Percentiles rank a stretch among this genome's conserved stretches.
Evolutionary conservation across 2,113 vertebrate genomes (phyloP).

Genomic region (Pungitius pungitius): DNA sequence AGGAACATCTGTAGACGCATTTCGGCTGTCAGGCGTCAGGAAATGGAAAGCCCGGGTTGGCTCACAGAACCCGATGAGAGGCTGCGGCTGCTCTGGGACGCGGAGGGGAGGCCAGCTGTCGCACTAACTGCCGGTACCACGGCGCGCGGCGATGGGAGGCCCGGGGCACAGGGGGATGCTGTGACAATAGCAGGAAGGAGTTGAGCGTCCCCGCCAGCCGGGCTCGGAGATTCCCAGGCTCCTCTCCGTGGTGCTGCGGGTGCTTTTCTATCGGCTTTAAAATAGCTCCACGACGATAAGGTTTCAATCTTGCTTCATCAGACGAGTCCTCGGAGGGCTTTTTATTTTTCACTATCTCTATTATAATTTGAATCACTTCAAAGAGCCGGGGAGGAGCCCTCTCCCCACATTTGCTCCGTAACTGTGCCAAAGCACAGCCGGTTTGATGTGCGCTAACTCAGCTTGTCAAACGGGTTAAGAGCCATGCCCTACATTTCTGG

Average conservation of each 20-base stretch:
- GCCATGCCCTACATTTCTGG: conserved; percentile 61
- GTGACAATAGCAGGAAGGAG: conserved; percentile 61
- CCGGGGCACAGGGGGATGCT: conserved; percentile 46
- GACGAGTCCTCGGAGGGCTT: not conserved
- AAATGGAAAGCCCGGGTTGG: conserved; percentile 74
- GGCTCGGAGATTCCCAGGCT: conserved; percentile 39
- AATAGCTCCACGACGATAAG: conserved; percentile 55
- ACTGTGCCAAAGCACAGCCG: conserved; percentile 37
- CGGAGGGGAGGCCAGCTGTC: conserved; percentile 75
- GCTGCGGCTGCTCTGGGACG: conserved; percentile 53
- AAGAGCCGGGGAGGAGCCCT: conserved; percentile 46
- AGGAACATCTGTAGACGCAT: conserved; percentile 69
- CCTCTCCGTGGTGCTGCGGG: conserved; percentile 27
- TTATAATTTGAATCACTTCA: conserved; percentile 57
- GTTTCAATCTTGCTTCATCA: conserved; percentile 54
- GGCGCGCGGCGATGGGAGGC: conserved; percentile 50
- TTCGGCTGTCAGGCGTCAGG: conserved; percentile 75
- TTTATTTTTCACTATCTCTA: conserved; percentile 11
- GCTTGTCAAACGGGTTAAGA: conserved; percentile 49
- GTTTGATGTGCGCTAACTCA: conserved; percentile 48
- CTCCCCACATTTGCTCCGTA: conserved; percentile 42
- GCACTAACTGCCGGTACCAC: conserved; percentile 59
- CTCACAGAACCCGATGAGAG: conserved; percentile 65
- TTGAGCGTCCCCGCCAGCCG: conserved; percentile 30
- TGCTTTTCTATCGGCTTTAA: conserved; percentile 52